These are phyloP conservation scores for Collichthys lucidus DNA, from an alignment of 2,113 vertebrate genomes.

Conservation along the genomic window DNA sequence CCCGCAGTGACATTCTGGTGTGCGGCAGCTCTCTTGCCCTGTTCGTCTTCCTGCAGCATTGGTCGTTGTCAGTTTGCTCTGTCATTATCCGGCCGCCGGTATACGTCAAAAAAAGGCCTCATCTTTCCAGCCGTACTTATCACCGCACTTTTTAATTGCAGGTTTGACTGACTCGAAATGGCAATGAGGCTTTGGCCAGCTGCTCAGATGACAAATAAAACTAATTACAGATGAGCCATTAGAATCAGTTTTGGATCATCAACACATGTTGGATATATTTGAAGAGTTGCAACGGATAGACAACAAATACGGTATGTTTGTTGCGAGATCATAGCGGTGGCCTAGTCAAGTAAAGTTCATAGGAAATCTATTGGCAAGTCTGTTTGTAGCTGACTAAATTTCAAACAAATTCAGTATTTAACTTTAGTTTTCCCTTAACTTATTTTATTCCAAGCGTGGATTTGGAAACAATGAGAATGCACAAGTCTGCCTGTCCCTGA, in stretches of 20 bases:
- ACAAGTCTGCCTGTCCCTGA: neutral
- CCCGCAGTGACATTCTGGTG: slow-evolving; percentile 71
- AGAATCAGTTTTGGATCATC: slow-evolving; percentile 54
- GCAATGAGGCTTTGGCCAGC: slow-evolving; percentile 70
- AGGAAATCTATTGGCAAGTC: neutral
- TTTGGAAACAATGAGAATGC: slow-evolving; percentile 43
- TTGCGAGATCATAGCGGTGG: neutral
- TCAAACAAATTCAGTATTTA: slow-evolving; percentile 11
- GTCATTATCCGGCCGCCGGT: slow-evolving; percentile 79
- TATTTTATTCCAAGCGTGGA: slow-evolving; percentile 29
- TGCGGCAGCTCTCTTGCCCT: slow-evolving; percentile 58
- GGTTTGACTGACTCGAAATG: slow-evolving; percentile 63
- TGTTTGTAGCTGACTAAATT: neutral
- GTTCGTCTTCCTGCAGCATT: slow-evolving; percentile 68
- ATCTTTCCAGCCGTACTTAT: slow-evolving; percentile 69
- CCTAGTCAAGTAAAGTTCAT: neutral
- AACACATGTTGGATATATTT: slow-evolving; percentile 17
- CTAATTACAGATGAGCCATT: slow-evolving; percentile 82
- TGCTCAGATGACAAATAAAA: slow-evolving; percentile 60
- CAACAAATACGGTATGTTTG: neutral
- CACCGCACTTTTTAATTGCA: slow-evolving; percentile 80
- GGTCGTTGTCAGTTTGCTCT: slow-evolving; percentile 73
- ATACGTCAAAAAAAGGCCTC: slow-evolving; percentile 60
- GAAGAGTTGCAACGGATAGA: neutral
- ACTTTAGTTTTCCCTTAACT: slow-evolving; percentile 19